Evolutionary conservation across 2,113 vertebrate genomes (phyloP).

Genomic region (Thamnaconus septentrionalis): DNA sequence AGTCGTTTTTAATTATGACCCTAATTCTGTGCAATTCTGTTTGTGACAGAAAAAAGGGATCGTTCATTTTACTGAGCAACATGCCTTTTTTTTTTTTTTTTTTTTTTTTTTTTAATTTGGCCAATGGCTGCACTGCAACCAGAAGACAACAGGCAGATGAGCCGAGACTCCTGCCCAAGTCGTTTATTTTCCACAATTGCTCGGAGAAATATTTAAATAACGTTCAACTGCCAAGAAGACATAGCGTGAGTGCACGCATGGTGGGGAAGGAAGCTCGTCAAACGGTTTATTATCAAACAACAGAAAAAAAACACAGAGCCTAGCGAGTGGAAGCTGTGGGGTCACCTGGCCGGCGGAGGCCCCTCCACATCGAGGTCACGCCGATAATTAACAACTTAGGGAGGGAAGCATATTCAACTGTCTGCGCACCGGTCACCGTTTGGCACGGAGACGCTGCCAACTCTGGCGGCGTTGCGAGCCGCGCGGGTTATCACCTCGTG

Average conservation of each 20-base stretch:
- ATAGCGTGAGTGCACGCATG: constrained; percentile 13
- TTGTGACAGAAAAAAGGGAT: too few species aligned
- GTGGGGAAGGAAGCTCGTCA: constrained; percentile 29
- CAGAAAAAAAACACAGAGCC: constrained; percentile 53
- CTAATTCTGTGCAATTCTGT: too few species aligned
- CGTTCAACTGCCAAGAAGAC: constrained; percentile 36
- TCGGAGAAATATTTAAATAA: too few species aligned
- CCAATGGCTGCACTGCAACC: too few species aligned
- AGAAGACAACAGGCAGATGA: too few species aligned
- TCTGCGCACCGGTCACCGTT: constrained; percentile 71
- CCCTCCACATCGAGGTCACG: constrained; percentile 74
- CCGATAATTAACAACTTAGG: constrained; percentile 75
- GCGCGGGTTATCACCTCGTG: constrained; percentile 67
- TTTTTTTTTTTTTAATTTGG: too few species aligned
- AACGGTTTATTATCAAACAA: constrained; percentile 35
- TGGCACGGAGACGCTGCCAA: constrained; percentile 73
- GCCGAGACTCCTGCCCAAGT: too few species aligned
- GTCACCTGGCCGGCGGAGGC: constrained; percentile 61
- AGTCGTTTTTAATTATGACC: too few species aligned
- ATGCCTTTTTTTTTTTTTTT: too few species aligned
- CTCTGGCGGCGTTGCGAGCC: constrained; percentile 73
- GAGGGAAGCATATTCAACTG: constrained; percentile 77
- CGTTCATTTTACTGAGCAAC: too few species aligned
- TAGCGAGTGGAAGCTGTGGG: constrained; percentile 55
- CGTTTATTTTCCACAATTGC: too few species aligned